Evolutionary conservation across 1,140 invertebrate genomes (phyloP).

Genomic region (Ceratina japonica): DNA sequence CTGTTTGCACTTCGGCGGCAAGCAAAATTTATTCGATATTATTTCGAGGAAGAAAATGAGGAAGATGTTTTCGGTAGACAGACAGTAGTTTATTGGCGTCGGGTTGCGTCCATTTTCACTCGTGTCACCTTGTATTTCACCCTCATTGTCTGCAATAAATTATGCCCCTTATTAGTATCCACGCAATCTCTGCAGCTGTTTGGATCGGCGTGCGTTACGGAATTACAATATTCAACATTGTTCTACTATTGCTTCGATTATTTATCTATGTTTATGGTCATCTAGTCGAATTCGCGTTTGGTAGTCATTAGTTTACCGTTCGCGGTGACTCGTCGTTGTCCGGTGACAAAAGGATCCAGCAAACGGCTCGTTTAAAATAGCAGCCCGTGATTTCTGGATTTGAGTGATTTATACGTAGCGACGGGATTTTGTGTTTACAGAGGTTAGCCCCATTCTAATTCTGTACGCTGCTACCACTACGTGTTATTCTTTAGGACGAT

Average conservation of each 20-base stretch:
- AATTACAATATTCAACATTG: not conserved
- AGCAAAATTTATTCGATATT: not conserved
- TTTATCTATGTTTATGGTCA: not conserved
- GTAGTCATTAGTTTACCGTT: not conserved
- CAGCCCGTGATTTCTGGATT: not conserved
- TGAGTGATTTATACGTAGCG: conserved; percentile 11
- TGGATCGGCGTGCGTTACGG: not conserved
- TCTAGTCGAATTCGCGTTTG: not conserved
- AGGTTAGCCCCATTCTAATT: conserved; percentile 3
- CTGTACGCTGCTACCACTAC: not conserved
- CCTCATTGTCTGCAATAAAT: conserved; percentile 13
- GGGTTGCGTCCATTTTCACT: not conserved
- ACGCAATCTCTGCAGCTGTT: not conserved
- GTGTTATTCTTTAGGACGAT: too few species aligned
- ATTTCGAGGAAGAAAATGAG: conserved; percentile 22
- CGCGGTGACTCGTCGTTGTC: not conserved
- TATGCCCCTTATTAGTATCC: not conserved
- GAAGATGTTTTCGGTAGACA: too few species aligned
- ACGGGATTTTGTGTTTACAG: conserved; percentile 1
- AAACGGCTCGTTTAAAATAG: not conserved
- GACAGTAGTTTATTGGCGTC: conserved; percentile 5
- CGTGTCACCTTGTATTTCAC: not conserved
- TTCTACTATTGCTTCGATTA: not conserved
- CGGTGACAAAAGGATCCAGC: not conserved
- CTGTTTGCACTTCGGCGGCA: not conserved